Evolutionary conservation across 2,888 invertebrate genomes (phyloP).

Genomic region (Papilio demoleus): DNA sequence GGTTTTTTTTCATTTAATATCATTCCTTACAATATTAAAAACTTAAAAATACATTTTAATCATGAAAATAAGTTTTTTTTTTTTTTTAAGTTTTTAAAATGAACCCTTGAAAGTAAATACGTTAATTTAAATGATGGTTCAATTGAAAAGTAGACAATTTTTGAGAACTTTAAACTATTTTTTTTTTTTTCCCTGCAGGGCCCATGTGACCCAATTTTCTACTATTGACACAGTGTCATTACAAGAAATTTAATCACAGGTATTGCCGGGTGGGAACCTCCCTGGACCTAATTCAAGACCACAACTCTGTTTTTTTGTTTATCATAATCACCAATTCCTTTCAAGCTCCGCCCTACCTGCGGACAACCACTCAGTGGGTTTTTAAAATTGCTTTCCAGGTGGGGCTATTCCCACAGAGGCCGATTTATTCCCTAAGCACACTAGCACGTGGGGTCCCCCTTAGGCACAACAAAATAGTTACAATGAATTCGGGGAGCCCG

Average conservation of each 20-base stretch:
- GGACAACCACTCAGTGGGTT: conserved; percentile 55
- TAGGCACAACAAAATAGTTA: no score
- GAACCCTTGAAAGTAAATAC: no score
- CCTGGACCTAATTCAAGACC: conserved; percentile 22
- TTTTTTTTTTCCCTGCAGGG: background rate
- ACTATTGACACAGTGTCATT: background rate
- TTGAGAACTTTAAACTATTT: no score
- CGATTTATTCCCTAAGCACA: no score
- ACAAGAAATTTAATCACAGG: background rate
- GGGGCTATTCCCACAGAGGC: no score
- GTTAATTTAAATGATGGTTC: no score
- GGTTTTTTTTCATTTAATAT: background rate
- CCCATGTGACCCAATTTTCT: background rate
- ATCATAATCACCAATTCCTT: conserved; percentile 62
- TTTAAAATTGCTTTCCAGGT: conserved; percentile 59
- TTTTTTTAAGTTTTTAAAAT: no score
- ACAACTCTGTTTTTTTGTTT: conserved; percentile 51
- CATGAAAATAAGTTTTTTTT: no score
- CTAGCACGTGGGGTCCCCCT: no score
- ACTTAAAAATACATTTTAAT: no score
- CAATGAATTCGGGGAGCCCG: no score
- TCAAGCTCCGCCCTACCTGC: conserved; percentile 66
- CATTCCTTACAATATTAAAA: background rate
- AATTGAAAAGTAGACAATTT: no score
- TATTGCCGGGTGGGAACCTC: background rate